Base-by-base conservation (phyloP, 2,888 invertebrate species). In the Phalera bucephala region DNA sequence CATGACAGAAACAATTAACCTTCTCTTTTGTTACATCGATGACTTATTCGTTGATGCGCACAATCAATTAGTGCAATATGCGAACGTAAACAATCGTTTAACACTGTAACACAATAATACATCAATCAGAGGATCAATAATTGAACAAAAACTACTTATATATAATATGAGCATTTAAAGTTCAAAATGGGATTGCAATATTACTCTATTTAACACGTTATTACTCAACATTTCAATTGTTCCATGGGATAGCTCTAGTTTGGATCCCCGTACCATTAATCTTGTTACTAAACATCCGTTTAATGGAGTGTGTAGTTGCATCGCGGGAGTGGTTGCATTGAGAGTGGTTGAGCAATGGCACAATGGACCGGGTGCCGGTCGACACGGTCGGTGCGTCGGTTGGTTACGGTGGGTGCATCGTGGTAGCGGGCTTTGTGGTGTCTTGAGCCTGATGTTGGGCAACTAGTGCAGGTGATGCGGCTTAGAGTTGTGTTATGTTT, bases 321-420 rank as follows among this genome's bases (percentile, higher is more conserved):
- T 60, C 47, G 54, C 73, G 64, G 81, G 81, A 74, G 82, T 60
- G 83, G 79, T 72, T 74, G 77, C 74, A 73, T 74, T 72, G 54
- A 61, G 61, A 58, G 49, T 43, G 51, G 51, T 60, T 61, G 53
- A 26, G 47, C 54, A 58, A 58, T 32, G 26, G 32, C 27, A 54
- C 55, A 54, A 51, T 54, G 36, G 51, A 26, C 40, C 36, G 45
- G 36, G 31, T 28, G 41, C 36, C 35, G 45, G 21, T 31, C 51
- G 52, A 54, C 45, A 61, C 58, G 58, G 57, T 58, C 40, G 45
- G 30, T 47, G 61, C 14, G 0, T n/a, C 13, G 23, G 36, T 36
- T 37, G 44, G 44, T 40, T 37, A 40, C 44, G 44, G 17, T 29
- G 15, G 39, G 29, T 27, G 20, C 34, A 35, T 38, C 36, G 33